Base-by-base conservation (phyloP, 2,797 vertebrate genomes). In the Adelosebastes latens region DNA sequence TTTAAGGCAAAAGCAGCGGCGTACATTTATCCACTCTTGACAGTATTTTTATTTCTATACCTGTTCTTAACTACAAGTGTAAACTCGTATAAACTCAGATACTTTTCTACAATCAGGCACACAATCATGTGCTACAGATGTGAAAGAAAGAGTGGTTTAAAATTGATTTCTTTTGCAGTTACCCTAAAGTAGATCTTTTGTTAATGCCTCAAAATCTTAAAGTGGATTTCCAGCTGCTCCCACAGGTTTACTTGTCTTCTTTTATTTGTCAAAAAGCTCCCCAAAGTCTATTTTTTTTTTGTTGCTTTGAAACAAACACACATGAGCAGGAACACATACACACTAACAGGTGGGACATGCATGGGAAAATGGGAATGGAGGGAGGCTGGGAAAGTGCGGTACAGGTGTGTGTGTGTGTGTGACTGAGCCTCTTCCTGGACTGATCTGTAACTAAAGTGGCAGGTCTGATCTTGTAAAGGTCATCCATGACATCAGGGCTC, bases 401-500 rank as follows among this genome's bases (percentile, higher is more conserved):
- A 13, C 49, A 79, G 22, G 53, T 80, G 82, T 79, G 64, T 74
- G 79, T n/a, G 20, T 49, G 46, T 49, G 16, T 46, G 64, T 62
- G 64, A 72, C 66, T 80, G 65, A 55, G 71, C 71, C 59, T 90
- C 72, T 75, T 90, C 52, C 75, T 55, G 78, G 90, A 93, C 93
- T 95, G 94, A 94, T 95, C 90, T 91, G 90, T 94, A 93, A 87
- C 89, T 88, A 75, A 92, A 92, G 95, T 95, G 95, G 95, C 95
- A 96, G 94, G 88, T 93, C 91, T 93, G 93, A 93, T 95, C 93
- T 94, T 94, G 91, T 87, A 96, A 96, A 96, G 95, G 96, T 96
- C 96, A 95, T 82, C 89, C 85, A 82, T 93, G 94, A 94, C 94
- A 96, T 95, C 92, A 88, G 90, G 91, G 92, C 89, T 84, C 32